Percentiles rank a stretch among this genome's conserved stretches.
Evolutionary conservation across 2,888 invertebrate genomes (phyloP).

Genomic region (Erannis defoliaria): DNA sequence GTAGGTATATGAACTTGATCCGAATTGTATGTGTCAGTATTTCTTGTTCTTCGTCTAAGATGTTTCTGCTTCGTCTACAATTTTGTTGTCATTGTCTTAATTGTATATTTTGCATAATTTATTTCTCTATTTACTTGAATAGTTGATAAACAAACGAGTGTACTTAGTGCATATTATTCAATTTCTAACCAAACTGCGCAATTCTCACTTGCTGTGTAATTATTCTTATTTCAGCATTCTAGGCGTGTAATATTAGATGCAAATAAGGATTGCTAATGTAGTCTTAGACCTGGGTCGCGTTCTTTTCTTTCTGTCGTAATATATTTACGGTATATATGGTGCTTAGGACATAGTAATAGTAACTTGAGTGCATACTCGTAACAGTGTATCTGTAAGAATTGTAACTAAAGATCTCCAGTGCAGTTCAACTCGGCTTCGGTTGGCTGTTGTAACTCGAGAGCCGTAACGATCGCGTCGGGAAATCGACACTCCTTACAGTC

Average conservation of each 20-base stretch:
- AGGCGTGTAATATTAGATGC: constrained; percentile 38
- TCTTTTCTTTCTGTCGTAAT: constrained; percentile 42
- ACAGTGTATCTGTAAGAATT: background rate
- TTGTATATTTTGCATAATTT: constrained; percentile 16
- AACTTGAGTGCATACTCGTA: background rate
- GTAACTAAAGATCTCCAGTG: constrained; percentile 36
- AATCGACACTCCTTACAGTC: constrained; percentile 54
- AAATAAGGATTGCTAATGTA: constrained; percentile 40
- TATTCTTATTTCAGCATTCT: constrained; percentile 30
- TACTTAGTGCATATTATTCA: background rate
- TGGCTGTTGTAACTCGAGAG: constrained; percentile 63
- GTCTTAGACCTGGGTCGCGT: constrained; percentile 41
- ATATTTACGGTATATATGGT: constrained; percentile 4
- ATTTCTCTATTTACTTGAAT: constrained; percentile 6
- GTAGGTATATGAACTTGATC: background rate
- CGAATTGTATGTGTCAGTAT: background rate
- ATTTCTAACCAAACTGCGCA: constrained; percentile 17
- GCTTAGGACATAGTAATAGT: background rate
- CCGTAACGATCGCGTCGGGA: constrained; percentile 56
- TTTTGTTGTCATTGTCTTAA: constrained; percentile 6
- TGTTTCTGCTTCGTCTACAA: constrained; percentile 15
- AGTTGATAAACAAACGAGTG: constrained; percentile 6
- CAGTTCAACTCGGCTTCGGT: constrained; percentile 48
- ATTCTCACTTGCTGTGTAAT: constrained; percentile 16
- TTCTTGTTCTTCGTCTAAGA: constrained; percentile 4